Base-by-base conservation (phyloP, 2,888 invertebrate species). In the Cotesia congregata region DNA sequence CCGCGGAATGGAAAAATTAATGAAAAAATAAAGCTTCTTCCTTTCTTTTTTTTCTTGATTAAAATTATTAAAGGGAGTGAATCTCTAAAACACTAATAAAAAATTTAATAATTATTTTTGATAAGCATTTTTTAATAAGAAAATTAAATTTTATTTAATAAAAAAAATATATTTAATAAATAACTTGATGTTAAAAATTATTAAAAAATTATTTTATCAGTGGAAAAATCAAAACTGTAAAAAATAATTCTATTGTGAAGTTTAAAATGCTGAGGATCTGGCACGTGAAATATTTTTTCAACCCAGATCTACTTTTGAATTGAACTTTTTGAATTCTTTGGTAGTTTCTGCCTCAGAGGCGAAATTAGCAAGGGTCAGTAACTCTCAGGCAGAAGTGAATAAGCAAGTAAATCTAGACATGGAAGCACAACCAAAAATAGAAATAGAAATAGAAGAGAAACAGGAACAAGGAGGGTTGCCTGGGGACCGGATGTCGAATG, bases 401-500 rank as follows among this genome's bases (percentile, higher is more conserved):
- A 12, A 12, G 39, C 15, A 6, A 72, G 40, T 30, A 20, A 70
- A 20, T 30, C 70, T 30, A 70, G 59, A 30, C 30, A 30, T 30
- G 30, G 30, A 5, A 70, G 62, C 60, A n/a, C 17, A 72, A 65
- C 59, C 38, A 64, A 12, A 50, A 50, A 4, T 50, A 50, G 50
- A 50, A 50, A 50, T 50, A 12, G 50, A 50, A 50, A 50, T 50
- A 50, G 50, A 50, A 50, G 12, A n/a, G 20, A 15, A 17, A 61
- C 40, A 40, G 61, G 41, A 41, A 64, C 50, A 9, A 41, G 38
- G 70, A 59, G 40, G 62, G 64, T 39, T 5, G 30, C 67, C 39
- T 6, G 50, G 64, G 67, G 41, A 67, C 61, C 67, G 72, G 72
- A 79, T 77, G 79, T 68, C 67, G 78, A 77, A 80, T 84, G 83